These are phyloP conservation scores for Clepsis dumicolana DNA, from an alignment of 2,888 invertebrate genomes.

Conservation along the genomic window DNA sequence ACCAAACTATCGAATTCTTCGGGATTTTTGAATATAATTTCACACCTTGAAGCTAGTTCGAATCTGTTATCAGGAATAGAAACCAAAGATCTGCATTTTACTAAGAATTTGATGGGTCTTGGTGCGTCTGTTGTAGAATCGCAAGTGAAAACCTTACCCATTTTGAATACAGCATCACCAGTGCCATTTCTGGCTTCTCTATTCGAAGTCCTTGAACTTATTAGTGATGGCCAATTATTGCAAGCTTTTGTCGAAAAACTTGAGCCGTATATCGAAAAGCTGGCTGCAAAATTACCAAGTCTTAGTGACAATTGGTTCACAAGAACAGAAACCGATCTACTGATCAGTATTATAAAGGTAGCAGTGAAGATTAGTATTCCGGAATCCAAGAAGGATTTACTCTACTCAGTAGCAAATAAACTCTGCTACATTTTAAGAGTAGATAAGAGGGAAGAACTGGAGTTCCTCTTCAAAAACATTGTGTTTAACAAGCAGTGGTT, in stretches of 20 bases:
- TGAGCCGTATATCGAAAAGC: slow-evolving; percentile 71
- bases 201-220: slow-evolving; percentile 64
- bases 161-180: slow-evolving; percentile 69
- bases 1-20: slow-evolving; percentile 71
- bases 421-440: slow-evolving; percentile 86
- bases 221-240: slow-evolving; percentile 68
- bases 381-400: slow-evolving; percentile 78
- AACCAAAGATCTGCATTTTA: slow-evolving; percentile 62
- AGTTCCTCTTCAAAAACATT: slow-evolving; percentile 85
- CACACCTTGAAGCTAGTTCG: slow-evolving; percentile 69
- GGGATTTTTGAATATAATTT: slow-evolving; percentile 76
- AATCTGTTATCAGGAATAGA: slow-evolving; percentile 76
- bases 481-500: slow-evolving; percentile 88
- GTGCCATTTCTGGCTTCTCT: slow-evolving; percentile 75
- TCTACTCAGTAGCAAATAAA: slow-evolving; percentile 87
- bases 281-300: slow-evolving; percentile 68
- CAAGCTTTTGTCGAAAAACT: slow-evolving; percentile 70
- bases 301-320: slow-evolving; percentile 88
- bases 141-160: slow-evolving; percentile 70
- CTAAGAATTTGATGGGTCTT: slow-evolving; percentile 71
- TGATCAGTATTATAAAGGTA: slow-evolving; percentile 81
- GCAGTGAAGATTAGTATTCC: slow-evolving; percentile 65
- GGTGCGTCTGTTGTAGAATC: slow-evolving; percentile 67
- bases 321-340: slow-evolving; percentile 86
- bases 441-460: slow-evolving; percentile 86